Evolutionary conservation across 2,113 vertebrate species (phyloP), one percentile per base, ranked within the genome.

Genomic region (Turdus rufiventris): DNA sequence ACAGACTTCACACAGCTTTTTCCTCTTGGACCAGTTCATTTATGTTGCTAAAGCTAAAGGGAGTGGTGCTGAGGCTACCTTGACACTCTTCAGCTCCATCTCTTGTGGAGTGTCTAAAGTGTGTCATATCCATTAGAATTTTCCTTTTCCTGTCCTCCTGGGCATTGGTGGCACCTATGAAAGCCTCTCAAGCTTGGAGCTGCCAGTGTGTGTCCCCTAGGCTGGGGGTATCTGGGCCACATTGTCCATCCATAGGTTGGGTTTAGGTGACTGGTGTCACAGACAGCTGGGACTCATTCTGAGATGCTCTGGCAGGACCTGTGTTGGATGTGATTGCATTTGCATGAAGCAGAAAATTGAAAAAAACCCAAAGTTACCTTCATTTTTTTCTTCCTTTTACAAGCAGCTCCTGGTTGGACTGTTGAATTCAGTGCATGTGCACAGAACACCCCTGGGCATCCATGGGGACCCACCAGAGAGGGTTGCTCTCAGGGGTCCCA

Each of bases 181-280:
- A 76, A 81, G 26, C 20, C 24, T 42, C 60, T 72, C 34, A 21
- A 38, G 45, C 67, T 40, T 71, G 51, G 58, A 85, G 58, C 57
- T 92, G 80, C n/a, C 56, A 74, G 14, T n/a, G 48, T 6, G 8
- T 73, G 36, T 33, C 23, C 50, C 36, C 40, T 8, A 18, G 57
- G 60, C n/a, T 50, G n/a, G 48, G 36, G 43, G 33, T n/a, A 20
- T 23, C 56, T 8, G 21, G 85, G 50, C 20, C 0, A 3, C 66
- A 18, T 1, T 61, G 36, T 63, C 34, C 54, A 12, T 18, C 86
- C 0, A 0, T 57, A 42, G 31, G 48, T 40, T 33, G n/a, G 38
- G 36, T 0, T 0, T 9, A 40, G 48, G 54, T 65, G 66, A 82
- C 10, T 54, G 2, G 0, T 0, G 2, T n/a, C 31, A 40, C 0